Percentiles rank a stretch among this genome's conserved stretches.
Evolutionary conservation across 2,113 vertebrate species (phyloP).

Genomic region (Platichthys stellatus): DNA sequence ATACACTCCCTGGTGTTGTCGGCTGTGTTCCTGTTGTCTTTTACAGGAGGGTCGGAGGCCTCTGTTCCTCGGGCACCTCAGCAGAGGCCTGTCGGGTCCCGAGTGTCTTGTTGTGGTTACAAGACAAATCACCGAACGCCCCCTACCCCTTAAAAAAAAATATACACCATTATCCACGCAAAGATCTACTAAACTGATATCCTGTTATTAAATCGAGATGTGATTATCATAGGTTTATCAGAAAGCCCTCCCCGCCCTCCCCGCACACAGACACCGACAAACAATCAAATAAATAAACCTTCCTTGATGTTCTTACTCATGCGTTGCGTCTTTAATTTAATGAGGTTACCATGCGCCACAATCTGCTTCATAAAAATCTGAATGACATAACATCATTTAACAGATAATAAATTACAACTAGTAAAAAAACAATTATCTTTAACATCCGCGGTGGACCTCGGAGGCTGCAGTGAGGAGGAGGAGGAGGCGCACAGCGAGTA

Average conservation of each 20-base stretch:
- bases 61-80: background rate
- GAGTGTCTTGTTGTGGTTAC: conserved; percentile 60
- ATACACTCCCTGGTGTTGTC: background rate
- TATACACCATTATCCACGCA: background rate
- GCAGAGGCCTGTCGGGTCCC: conserved; percentile 52
- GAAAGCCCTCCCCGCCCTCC: background rate
- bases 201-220: background rate
- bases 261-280: background rate
- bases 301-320: conserved; percentile 6
- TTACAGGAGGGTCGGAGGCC: conserved; percentile 11
- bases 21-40: conserved; percentile 36
- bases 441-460: conserved; percentile 60
- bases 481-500: conserved; percentile 56
- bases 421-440: conserved; percentile 61
- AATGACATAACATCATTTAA: conserved; percentile 72
- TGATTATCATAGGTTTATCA: conserved; percentile 13
- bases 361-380: conserved; percentile 25
- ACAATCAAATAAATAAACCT: conserved; percentile 2
- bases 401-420: conserved; percentile 77
- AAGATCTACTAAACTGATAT: conserved; percentile 38
- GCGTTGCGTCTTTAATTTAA: conserved; percentile 19
- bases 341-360: background rate
- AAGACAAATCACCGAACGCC: conserved; percentile 36
- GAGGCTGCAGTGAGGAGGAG: conserved; percentile 24
- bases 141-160: conserved; percentile 5